Evolutionary conservation across 2,888 invertebrate genomes (phyloP).

Genomic region (Catocala nupta): DNA sequence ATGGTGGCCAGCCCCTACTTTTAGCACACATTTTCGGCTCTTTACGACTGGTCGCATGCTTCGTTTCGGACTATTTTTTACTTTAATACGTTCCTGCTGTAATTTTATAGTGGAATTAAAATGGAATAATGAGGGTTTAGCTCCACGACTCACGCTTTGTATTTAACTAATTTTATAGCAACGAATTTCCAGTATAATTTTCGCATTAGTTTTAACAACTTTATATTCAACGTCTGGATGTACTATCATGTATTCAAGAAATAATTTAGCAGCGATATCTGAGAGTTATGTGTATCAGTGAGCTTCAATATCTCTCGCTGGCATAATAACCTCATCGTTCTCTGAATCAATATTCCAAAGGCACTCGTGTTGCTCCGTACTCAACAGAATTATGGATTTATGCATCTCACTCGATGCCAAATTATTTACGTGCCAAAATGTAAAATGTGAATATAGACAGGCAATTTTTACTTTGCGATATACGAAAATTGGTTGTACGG

Average conservation of each 20-base stretch:
- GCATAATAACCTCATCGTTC: slow-evolving; percentile 38
- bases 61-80: slow-evolving; percentile 38
- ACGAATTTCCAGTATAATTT: slow-evolving; percentile 3
- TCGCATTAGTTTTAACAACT: not conserved
- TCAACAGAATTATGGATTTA: slow-evolving; percentile 48
- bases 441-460: slow-evolving; percentile 34
- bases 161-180: slow-evolving; percentile 24
- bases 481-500: slow-evolving; percentile 14
- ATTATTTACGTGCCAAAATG: slow-evolving; percentile 52
- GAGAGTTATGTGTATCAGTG: slow-evolving; percentile 10
- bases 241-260: not conserved
- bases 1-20: slow-evolving; percentile 37
- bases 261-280: slow-evolving; percentile 20
- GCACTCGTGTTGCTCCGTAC: slow-evolving; percentile 39
- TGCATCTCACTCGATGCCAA: slow-evolving; percentile 48
- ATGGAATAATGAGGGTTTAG: slow-evolving; percentile 28
- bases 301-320: slow-evolving; percentile 25
- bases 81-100: slow-evolving; percentile 32
- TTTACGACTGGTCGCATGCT: slow-evolving; percentile 32
- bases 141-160: slow-evolving; percentile 19
- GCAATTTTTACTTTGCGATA: slow-evolving; percentile 12
- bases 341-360: slow-evolving; percentile 50
- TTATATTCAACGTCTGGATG: not conserved
- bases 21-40: slow-evolving; percentile 41
- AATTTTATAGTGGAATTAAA: slow-evolving; percentile 40